These are phyloP conservation scores for Elgonia sp. DNA, from an alignment of 2,888 invertebrate species.

Conservation along the genomic window DNA sequence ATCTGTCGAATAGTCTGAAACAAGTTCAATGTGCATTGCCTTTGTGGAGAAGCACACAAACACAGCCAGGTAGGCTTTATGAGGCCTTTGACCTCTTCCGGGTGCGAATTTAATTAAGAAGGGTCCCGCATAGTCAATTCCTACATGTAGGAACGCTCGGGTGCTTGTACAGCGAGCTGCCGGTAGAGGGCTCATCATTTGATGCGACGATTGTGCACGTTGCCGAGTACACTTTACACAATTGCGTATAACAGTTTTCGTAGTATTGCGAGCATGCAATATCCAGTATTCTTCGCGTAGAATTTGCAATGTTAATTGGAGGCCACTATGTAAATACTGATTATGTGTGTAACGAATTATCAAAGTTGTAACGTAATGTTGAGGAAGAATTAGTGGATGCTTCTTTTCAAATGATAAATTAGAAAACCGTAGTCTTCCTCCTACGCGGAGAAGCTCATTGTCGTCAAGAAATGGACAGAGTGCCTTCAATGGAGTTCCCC, in stretches of 20 bases:
- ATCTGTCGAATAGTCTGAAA: background rate
- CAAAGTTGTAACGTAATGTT: background rate
- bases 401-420: background rate
- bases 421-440: background rate
- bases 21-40: background rate
- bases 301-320: background rate
- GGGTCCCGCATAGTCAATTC: background rate
- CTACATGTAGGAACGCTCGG: background rate
- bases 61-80: background rate
- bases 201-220: background rate
- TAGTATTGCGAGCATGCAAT: background rate
- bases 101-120: background rate
- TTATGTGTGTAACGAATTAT: background rate
- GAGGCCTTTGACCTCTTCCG: background rate
- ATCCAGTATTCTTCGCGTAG: no score
- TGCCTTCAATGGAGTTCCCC: background rate
- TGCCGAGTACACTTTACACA: background rate
- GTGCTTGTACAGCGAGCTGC: background rate
- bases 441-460: background rate
- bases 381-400: background rate
- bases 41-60: background rate
- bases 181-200: background rate
- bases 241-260: background rate
- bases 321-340: background rate
- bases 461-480: background rate